Percentiles rank a stretch among this genome's conserved stretches.
Conservation (phyloP, 1,140 invertebrate species). For the Heliconius nattereri region DNA sequence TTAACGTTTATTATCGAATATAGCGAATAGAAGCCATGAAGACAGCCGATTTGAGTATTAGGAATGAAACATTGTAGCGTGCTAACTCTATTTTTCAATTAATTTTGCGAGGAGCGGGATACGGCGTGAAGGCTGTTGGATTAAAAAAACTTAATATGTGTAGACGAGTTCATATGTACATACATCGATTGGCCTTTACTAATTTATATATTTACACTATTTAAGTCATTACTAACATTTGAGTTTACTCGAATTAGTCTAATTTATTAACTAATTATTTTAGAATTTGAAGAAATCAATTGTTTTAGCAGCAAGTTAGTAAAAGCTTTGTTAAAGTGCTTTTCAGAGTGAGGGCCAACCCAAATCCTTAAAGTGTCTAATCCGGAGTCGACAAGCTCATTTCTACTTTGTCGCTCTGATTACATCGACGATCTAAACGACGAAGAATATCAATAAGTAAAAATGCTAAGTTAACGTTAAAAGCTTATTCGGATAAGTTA, state of each 20-base stretch:
- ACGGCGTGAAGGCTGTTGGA: background rate
- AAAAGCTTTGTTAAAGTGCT: constrained; percentile 11
- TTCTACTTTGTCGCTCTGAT: constrained; percentile 46
- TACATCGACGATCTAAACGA: constrained; percentile 48
- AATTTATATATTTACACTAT: background rate
- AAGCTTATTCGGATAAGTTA: background rate
- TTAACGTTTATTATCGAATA: background rate
- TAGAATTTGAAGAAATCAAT: background rate
- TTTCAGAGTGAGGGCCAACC: constrained; percentile 19
- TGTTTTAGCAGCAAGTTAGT: constrained; percentile 4
- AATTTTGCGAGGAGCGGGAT: background rate
- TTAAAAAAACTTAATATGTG: background rate
- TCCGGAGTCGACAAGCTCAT: constrained; percentile 44
- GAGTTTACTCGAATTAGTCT: background rate
- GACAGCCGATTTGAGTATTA: background rate
- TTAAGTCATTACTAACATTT: background rate
- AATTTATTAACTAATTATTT: constrained; percentile 5
- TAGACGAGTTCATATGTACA: no score
- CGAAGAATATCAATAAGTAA: constrained; percentile 15
- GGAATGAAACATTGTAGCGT: no score
- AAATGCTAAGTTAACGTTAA: constrained; percentile 6
- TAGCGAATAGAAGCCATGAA: background rate
- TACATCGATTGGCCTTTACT: no score
- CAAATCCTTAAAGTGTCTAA: constrained; percentile 34
- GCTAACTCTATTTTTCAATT: background rate